Base-by-base conservation (phyloP, 2,113 vertebrate genomes). In the Barnardius zonarius region DNA sequence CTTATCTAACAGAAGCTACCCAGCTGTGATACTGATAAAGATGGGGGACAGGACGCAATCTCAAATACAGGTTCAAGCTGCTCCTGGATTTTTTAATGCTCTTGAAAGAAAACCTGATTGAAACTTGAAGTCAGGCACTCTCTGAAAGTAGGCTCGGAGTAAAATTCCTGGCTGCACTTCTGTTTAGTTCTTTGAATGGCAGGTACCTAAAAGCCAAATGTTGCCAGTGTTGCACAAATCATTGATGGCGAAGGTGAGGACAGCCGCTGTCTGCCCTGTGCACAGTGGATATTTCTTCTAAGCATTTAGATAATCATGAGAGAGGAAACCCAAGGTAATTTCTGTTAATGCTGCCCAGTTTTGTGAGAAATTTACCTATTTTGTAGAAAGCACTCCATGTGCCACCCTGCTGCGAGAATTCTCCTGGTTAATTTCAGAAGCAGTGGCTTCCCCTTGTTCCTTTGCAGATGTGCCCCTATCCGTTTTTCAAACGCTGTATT, bases 101-200 rank as follows among this genome's bases (percentile, higher is more conserved):
- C 75, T 59, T 35, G 31, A 77, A 62, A 41, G 39, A 66, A 88
- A 73, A 48, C 15, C 4, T 88, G 24, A 15, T 31, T 31, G 22
- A 72, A 80, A 52, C 18, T 68, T 73, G 16, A 52, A 55, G 22
- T 24, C 39, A 68, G 19, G 25, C 5, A 13, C 18, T 30, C 22
- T 59, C 18, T 83, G 24, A 75, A 70, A 8, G 33, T 24, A 55
- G 17, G 16, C 3, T 55, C 0, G 0, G 25, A 30, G 10, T 4
- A 4, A 76, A 81, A 91, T 72, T 31, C 17, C 25, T 75, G 23
- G 22, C 13, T 37, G 5, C 2, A 10, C 10, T 0, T 0, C 24
- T 44, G 19, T 8, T 46, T 78, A 41, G 28, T 46, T 62, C 33
- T 79, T 68, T 75, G 48, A 62, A 54, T 10, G 5, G 24, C 33